Evolutionary conservation across 2,113 vertebrate species (phyloP).

Genomic region (Chaetodon trifascialis): DNA sequence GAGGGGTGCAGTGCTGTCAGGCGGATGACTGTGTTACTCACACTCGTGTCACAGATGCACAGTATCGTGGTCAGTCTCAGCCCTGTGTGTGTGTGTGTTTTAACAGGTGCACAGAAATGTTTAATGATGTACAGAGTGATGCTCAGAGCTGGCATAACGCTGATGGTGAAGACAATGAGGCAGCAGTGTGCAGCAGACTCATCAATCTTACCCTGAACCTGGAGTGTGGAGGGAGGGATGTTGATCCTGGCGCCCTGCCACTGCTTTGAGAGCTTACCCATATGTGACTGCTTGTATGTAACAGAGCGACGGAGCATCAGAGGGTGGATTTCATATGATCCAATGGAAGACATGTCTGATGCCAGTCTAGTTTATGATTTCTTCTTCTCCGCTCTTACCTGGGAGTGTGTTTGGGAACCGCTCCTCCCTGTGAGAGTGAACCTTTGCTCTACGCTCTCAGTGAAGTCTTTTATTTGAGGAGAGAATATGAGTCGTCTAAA

Average conservation of each 20-base stretch:
- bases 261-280: slow-evolving; percentile 45
- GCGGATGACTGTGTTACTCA: slow-evolving; percentile 46
- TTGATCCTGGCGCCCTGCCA: slow-evolving; percentile 64
- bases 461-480: slow-evolving; percentile 36
- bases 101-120: slow-evolving; percentile 54
- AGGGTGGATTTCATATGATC: slow-evolving; percentile 31
- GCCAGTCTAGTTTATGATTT: slow-evolving; percentile 20
- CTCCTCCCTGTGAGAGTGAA: neutral
- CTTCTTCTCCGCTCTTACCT: slow-evolving; percentile 15
- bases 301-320: slow-evolving; percentile 37
- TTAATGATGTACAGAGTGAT: slow-evolving; percentile 52
- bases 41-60: slow-evolving; percentile 13
- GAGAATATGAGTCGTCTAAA: slow-evolving; percentile 33
- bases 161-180: slow-evolving; percentile 41
- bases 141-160: slow-evolving; percentile 32
- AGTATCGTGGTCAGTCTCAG: neutral
- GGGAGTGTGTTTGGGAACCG: slow-evolving; percentile 1
- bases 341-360: slow-evolving; percentile 20
- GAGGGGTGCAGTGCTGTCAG: slow-evolving; percentile 36
- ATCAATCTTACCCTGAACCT: slow-evolving; percentile 58
- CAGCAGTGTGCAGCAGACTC: slow-evolving; percentile 50
- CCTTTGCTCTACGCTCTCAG: slow-evolving; percentile 11
- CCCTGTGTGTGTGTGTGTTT: slow-evolving; percentile 35
- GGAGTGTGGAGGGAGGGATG: slow-evolving; percentile 52
- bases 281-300: slow-evolving; percentile 44